Evolutionary conservation across 2,888 invertebrate species (phyloP).

Genomic region (Lissocephala sabroskyi): DNA sequence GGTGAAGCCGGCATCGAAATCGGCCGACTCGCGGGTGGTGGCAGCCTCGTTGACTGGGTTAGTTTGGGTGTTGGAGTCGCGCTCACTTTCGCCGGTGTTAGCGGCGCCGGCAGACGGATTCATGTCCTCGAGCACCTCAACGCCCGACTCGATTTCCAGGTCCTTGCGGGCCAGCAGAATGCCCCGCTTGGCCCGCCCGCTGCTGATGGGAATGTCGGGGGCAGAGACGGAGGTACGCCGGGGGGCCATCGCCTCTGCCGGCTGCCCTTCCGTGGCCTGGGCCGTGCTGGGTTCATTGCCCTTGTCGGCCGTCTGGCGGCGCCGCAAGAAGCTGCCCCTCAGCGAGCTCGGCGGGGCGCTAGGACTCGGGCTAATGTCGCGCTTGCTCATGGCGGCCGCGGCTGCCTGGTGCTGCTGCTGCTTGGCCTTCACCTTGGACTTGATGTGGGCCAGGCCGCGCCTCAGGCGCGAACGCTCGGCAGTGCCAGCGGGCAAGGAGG

Average conservation of each 20-base stretch:
- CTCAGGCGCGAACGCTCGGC: slow-evolving; percentile 62
- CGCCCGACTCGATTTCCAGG: slow-evolving; percentile 70
- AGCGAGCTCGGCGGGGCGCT: slow-evolving; percentile 23
- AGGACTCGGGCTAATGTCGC: slow-evolving; percentile 40
- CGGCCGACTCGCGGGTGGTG: background rate
- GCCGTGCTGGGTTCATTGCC: slow-evolving; percentile 26
- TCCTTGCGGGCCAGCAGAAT: slow-evolving; percentile 61
- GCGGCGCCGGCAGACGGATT: slow-evolving; percentile 21
- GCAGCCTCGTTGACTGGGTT: too few relatives aligned
- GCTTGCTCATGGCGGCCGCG: slow-evolving; percentile 35
- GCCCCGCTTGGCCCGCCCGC: slow-evolving; percentile 38
- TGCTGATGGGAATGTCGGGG: slow-evolving; percentile 26
- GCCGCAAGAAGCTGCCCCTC: slow-evolving; percentile 57
- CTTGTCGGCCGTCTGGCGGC: slow-evolving; percentile 44
- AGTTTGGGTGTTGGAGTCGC: too few relatives aligned
- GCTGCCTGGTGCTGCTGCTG: slow-evolving; percentile 25
- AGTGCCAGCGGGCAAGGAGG: slow-evolving; percentile 21
- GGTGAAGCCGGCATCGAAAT: background rate
- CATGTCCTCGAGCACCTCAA: slow-evolving; percentile 72
- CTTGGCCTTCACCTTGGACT: slow-evolving; percentile 68
- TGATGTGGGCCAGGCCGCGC: slow-evolving; percentile 66
- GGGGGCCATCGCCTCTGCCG: background rate
- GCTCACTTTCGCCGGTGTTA: background rate
- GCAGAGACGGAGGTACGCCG: background rate
- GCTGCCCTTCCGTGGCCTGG: too few relatives aligned